Conservation (phyloP, 2,797 vertebrate species). For the Anguilla obscura region DNA sequence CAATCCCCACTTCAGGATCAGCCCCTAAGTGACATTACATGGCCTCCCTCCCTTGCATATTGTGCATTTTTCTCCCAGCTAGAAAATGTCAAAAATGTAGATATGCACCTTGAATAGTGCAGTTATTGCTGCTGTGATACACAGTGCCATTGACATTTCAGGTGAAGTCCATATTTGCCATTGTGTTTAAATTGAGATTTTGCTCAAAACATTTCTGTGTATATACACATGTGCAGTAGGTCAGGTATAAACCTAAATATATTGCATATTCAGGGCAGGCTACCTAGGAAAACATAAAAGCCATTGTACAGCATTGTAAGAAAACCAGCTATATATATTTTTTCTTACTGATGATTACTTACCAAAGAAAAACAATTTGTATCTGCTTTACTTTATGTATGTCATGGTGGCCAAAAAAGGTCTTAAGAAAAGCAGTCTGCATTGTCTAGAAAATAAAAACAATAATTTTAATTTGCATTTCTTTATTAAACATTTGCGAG, state of each 20-base stretch:
- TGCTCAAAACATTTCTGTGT: too few species aligned
- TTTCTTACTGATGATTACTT: neutral
- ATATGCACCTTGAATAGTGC: too few species aligned
- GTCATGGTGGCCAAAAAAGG: neutral
- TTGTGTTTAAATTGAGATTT: neutral
- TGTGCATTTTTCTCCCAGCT: too few species aligned
- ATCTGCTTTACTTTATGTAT: neutral
- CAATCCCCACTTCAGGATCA: too few species aligned
- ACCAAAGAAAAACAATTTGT: neutral
- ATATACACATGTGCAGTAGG: neutral
- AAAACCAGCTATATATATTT: too few species aligned
- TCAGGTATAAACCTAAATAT: neutral
- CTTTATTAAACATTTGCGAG: slow-evolving; percentile 82
- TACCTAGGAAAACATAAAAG: neutral
- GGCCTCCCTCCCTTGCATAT: too few species aligned
- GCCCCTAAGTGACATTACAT: too few species aligned
- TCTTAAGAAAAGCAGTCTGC: neutral
- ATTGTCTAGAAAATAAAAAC: slow-evolving; percentile 3
- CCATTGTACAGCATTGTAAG: neutral
- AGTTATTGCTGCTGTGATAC: too few species aligned
- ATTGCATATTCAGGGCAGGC: neutral
- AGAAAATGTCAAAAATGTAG: too few species aligned
- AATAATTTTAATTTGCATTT: slow-evolving; percentile 55
- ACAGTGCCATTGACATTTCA: neutral
- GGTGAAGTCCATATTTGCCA: neutral